Evolutionary conservation across 2,797 vertebrate species (phyloP).

Genomic region (Phylloscopus collybita): DNA sequence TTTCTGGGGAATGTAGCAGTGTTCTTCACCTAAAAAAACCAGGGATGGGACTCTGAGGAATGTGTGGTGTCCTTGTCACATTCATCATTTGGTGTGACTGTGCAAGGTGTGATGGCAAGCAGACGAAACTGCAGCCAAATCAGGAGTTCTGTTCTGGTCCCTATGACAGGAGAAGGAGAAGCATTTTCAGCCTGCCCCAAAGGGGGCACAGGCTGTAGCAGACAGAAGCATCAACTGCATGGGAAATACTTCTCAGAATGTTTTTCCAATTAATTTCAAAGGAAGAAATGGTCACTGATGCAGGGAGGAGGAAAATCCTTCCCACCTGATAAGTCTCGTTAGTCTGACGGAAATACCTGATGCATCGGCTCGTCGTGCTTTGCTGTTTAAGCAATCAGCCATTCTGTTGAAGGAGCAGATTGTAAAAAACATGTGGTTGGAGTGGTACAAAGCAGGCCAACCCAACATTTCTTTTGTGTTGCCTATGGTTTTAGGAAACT

Average conservation of each 20-base stretch:
- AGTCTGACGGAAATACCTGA: not conserved
- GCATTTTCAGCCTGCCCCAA: not conserved
- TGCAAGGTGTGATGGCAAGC: not conserved
- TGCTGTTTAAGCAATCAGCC: not conserved
- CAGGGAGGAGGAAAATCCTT: not conserved
- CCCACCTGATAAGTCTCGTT: not conserved
- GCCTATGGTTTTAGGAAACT: not conserved
- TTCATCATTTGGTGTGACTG: not conserved
- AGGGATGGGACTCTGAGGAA: not conserved
- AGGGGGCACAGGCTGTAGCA: not conserved
- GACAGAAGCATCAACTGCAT: not conserved
- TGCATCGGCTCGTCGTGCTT: not conserved
- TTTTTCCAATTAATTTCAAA: not conserved
- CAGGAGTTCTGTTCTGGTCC: not conserved
- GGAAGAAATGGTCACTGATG: not conserved
- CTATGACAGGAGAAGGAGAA: rapidly evolving
- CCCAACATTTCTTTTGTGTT: not conserved
- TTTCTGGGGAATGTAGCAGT: not conserved
- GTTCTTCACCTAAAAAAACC: not conserved
- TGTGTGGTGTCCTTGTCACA: not conserved
- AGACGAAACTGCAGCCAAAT: not conserved
- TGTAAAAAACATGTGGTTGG: not conserved
- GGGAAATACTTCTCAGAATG: not conserved
- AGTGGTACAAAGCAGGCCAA: not conserved
- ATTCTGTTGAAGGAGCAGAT: not conserved